phyloP scores from a whole-genome alignment of 2,888 invertebrate genomes.

The Drosophila anceps region DNA sequence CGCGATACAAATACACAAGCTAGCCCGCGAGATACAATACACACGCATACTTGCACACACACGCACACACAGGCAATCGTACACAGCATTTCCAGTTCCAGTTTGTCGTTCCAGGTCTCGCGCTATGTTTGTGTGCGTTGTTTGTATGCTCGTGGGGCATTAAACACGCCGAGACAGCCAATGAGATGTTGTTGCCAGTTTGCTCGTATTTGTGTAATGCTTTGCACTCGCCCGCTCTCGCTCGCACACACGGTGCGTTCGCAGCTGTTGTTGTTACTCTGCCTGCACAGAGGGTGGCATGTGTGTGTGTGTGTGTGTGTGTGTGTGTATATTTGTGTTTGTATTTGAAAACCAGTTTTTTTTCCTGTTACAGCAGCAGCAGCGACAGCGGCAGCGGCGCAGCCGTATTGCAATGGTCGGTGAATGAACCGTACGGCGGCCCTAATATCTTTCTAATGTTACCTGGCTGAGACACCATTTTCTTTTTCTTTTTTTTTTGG shows the following conservation, averaged over 20 bases:
- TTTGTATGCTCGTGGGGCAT: slow-evolving; percentile 59
- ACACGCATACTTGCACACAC: slow-evolving; percentile 19
- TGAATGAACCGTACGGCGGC: slow-evolving; percentile 78
- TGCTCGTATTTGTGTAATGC: slow-evolving; percentile 71
- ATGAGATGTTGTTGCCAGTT: slow-evolving; percentile 81
- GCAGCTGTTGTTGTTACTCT: slow-evolving; percentile 47
- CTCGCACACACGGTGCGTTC: slow-evolving; percentile 32
- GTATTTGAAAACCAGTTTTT: slow-evolving; percentile 74
- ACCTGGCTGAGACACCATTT: slow-evolving; percentile 80
- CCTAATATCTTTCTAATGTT: slow-evolving; percentile 76
- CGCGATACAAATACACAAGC: slow-evolving; percentile 68
- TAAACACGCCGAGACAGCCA: slow-evolving; percentile 78
- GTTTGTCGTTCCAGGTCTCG: slow-evolving; percentile 73
- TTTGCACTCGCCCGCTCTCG: slow-evolving; percentile 57
- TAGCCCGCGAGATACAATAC: slow-evolving; percentile 57
- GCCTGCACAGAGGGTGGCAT: slow-evolving; percentile 59
- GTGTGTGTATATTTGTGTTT: slow-evolving; percentile 32
- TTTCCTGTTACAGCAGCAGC: slow-evolving; percentile 41
- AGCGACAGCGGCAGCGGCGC: slow-evolving; percentile 59
- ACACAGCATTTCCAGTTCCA: slow-evolving; percentile 68
- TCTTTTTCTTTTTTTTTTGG: slow-evolving; percentile 46
- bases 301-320: slow-evolving; percentile 38
- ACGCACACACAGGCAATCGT: slow-evolving; percentile 19
- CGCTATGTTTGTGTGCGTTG: slow-evolving; percentile 48
- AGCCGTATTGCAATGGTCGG: slow-evolving; percentile 79